These are phyloP conservation scores for Calycopis cecrops DNA, from an alignment of 1,140 invertebrate species.

Conservation along the genomic window DNA sequence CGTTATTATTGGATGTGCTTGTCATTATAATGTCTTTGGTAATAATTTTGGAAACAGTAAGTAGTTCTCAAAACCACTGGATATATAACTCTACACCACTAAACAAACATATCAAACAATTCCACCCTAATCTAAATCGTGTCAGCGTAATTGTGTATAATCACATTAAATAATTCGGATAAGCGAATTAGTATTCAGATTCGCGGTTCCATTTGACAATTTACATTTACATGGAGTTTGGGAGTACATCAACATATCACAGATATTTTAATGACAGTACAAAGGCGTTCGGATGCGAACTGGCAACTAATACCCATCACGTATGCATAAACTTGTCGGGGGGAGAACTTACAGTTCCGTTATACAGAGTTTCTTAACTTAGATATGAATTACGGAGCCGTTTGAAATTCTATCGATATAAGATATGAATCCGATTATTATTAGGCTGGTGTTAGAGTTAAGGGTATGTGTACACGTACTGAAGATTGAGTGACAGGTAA, in stretches of 20 bases:
- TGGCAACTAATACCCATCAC: constrained; percentile 52
- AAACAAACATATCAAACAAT: constrained; percentile 1
- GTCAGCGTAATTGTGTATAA: constrained; percentile 31
- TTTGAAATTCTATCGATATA: constrained; percentile 1
- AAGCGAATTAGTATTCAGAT: constrained; percentile 14
- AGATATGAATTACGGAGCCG: constrained; percentile 4
- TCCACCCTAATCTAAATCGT: constrained; percentile 11
- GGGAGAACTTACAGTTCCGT: constrained; percentile 21
- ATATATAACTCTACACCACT: too few relatives aligned
- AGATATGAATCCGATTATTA: not conserved
- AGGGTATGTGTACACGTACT: too few relatives aligned
- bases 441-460: too few relatives aligned
- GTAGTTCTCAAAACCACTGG: too few relatives aligned
- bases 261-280: constrained; percentile 52
- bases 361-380: constrained; percentile 17
- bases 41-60: too few relatives aligned
- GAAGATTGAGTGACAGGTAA: too few relatives aligned
- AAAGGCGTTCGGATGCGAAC: constrained; percentile 36
- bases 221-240: constrained; percentile 34
- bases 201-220: constrained; percentile 6
- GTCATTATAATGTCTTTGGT: too few relatives aligned
- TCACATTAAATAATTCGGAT: constrained; percentile 15
- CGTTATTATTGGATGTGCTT: too few relatives aligned
- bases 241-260: constrained; percentile 45
- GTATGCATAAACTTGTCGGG: constrained; percentile 50